Evolutionary conservation across 2,797 vertebrate genomes (phyloP).

Genomic region (Myotis vivesi): DNA sequence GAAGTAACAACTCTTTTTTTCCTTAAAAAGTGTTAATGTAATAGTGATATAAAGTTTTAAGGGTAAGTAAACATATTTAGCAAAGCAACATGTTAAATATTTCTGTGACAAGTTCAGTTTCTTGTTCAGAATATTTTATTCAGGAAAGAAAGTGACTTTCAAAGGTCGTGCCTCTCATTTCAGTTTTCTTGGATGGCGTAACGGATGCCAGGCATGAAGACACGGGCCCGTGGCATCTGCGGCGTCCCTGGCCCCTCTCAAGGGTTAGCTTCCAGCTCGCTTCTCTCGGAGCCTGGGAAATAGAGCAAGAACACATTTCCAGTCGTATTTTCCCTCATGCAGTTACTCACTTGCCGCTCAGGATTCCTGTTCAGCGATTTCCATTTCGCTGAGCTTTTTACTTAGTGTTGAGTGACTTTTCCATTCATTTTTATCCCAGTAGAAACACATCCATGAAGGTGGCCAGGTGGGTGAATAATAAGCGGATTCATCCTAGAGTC

Average conservation of each 20-base stretch:
- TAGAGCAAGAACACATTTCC: not conserved
- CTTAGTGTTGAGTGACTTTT: not conserved
- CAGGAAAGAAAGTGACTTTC: not conserved
- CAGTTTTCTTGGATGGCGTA: not conserved
- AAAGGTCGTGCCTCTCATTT: accelerated
- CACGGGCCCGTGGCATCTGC: accelerated
- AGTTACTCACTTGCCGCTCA: not conserved
- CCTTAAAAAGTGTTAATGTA: not conserved
- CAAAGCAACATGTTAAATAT: not conserved
- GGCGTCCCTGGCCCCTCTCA: not conserved
- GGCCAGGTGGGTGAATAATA: not conserved
- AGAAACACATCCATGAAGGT: not conserved
- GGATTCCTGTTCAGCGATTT: not conserved
- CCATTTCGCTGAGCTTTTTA: not conserved
- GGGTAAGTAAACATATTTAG: not conserved
- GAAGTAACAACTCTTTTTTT: not conserved
- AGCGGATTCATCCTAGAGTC: not conserved
- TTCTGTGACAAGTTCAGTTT: not conserved
- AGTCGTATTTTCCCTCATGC: not conserved
- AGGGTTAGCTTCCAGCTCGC: not conserved
- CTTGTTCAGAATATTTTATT: not conserved
- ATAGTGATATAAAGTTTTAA: not conserved
- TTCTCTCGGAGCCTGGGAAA: not conserved
- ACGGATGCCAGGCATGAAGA: accelerated
- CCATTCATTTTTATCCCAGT: not conserved